Base-by-base conservation (phyloP, 2,888 invertebrate genomes). In the Netelia fuscicornis region DNA sequence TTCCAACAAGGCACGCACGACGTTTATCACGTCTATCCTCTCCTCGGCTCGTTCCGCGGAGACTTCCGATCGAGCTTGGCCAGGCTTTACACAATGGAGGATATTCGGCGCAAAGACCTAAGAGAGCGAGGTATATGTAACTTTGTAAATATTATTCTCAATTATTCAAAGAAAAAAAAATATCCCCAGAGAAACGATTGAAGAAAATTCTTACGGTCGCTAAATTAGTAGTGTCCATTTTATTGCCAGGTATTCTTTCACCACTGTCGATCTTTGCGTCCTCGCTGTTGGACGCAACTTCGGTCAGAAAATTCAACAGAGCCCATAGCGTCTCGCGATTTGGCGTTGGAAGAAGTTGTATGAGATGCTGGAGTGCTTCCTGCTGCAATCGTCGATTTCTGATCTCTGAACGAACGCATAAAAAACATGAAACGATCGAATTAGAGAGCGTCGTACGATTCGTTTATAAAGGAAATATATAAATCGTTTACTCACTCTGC, bases 141-240 rank as follows among this genome's bases (percentile, higher is more conserved):
- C 6, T 30, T 30, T 30, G 3, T 5, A 30, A 30, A 3, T 30
- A 30, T 30, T 30, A 5, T 65, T 42, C 25, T 71, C 17, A 0
- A 64, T 48, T 52, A 3, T 23, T 37, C n/a, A 44, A 64, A 30
- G 0, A 23, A 20, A 54, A 52, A 5, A 54, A 25, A 25, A 48
- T 23, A 58, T 68, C 23, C 2, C 30, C n/a, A 52, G 17, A 56
- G 20, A 37, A 64, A 64, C 10, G 52, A 58, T 8, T 17, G 30
- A 30, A 17, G 13, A n/a, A 64, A 37, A 75, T 77, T 48, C 89
- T 92, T 87, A 93, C 93, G 0, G 98, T 98, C 0, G 99, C 98
- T 86, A 99, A 94, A 94, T 98, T 99, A 75, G 96, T 97, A 64
- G 97, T 96, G 93, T 98, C 98, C 99, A 99, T 99, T 95, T 97